Evolutionary conservation across 2,888 invertebrate genomes (phyloP).

Genomic region (Zygaena filipendulae): DNA sequence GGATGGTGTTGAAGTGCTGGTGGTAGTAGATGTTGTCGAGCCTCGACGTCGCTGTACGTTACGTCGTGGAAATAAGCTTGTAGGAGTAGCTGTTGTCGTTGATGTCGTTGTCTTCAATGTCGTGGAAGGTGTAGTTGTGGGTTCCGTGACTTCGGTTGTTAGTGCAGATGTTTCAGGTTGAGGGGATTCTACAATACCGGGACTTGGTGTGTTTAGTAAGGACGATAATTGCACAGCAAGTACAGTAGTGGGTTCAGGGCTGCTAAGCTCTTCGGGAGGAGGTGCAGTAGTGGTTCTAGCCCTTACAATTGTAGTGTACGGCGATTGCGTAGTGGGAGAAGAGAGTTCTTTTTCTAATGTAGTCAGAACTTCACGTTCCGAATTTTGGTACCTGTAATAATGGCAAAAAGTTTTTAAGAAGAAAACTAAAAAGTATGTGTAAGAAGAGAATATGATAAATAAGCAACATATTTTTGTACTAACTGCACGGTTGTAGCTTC

Average conservation of each 20-base stretch:
- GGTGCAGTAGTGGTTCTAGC: slow-evolving; percentile 38
- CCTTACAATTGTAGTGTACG: slow-evolving; percentile 49
- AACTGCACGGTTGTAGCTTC: slow-evolving; percentile 61
- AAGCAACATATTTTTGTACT: slow-evolving; percentile 21
- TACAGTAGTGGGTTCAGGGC: slow-evolving; percentile 49
- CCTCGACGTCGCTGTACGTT: slow-evolving; percentile 31
- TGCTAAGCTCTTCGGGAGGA: slow-evolving; percentile 24
- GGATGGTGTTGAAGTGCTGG: slow-evolving; percentile 29
- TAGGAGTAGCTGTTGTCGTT: slow-evolving; percentile 24
- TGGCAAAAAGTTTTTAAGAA: background rate
- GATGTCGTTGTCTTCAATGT: slow-evolving; percentile 25
- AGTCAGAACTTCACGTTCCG: slow-evolving; percentile 36
- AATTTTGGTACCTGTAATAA: slow-evolving; percentile 34
- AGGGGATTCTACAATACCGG: slow-evolving; percentile 25
- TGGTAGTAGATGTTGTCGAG: slow-evolving; percentile 23
- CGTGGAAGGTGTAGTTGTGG: slow-evolving; percentile 27
- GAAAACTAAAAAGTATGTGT: slow-evolving; percentile 1
- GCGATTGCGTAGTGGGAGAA: slow-evolving; percentile 39
- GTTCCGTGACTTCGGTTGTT: slow-evolving; percentile 25
- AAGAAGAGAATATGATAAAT: background rate
- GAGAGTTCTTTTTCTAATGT: slow-evolving; percentile 52
- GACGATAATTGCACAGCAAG: slow-evolving; percentile 58
- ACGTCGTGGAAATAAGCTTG: slow-evolving; percentile 29
- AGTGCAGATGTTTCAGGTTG: slow-evolving; percentile 27
- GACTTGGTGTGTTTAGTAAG: slow-evolving; percentile 40